Evolutionary conservation across 2,888 invertebrate genomes (phyloP).

Genomic region (Rapana venosa): DNA sequence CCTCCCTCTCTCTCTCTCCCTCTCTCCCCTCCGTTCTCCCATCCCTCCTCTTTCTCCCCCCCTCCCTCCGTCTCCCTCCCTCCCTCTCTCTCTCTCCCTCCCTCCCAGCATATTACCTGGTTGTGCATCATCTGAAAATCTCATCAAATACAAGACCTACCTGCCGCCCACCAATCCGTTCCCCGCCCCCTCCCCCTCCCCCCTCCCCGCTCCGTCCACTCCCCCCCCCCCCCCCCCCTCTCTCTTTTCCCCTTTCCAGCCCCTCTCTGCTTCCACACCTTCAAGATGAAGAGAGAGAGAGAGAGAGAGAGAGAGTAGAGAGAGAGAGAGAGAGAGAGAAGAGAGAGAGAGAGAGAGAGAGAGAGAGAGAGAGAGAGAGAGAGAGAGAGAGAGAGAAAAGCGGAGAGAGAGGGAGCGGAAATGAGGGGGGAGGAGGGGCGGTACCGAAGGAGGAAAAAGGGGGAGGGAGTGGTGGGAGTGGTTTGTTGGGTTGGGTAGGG

Average conservation of each 20-base stretch:
- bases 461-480: too few species aligned
- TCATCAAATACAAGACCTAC: too few species aligned
- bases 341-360: too few species aligned
- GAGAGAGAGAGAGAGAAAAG: too few species aligned
- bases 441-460: too few species aligned
- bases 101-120: background rate
- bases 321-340: too few species aligned
- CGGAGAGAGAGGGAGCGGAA: too few species aligned
- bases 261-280: background rate
- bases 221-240: background rate
- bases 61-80: background rate
- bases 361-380: too few species aligned
- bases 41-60: background rate
- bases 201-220: background rate
- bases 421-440: too few species aligned
- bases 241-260: background rate
- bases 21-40: background rate
- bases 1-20: background rate
- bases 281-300: background rate
- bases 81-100: background rate
- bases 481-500: too few species aligned
- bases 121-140: too few species aligned
- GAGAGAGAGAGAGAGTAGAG: too few species aligned
- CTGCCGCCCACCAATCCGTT: background rate
- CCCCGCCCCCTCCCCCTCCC: background rate